Percentiles rank a stretch among this genome's conserved stretches.
phyloP scores from a whole-genome alignment of 2,113 vertebrate genomes.

The Dicerorhinus sumatrensis region DNA sequence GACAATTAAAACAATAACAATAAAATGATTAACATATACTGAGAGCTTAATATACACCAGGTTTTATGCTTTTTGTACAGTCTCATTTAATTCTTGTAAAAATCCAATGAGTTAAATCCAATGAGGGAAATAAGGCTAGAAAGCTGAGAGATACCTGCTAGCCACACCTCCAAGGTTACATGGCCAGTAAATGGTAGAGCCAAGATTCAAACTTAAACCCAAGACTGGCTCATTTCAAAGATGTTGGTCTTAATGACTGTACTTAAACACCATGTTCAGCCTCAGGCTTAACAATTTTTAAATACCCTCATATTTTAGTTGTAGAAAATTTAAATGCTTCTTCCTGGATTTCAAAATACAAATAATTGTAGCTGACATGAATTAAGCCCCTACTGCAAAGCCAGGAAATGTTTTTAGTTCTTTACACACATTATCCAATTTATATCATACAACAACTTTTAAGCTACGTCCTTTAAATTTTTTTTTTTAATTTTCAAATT shows the following conservation, averaged over 20 bases:
- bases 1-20: not conserved
- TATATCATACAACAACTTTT: not conserved
- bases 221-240: constrained; percentile 25
- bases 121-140: not conserved
- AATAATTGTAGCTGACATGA: not conserved
- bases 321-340: not conserved
- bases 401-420: not conserved
- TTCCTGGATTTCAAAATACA: constrained; percentile 49
- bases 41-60: not conserved
- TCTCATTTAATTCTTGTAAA: not conserved
- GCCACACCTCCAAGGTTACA: not conserved
- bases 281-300: not conserved
- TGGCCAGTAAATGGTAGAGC: not conserved
- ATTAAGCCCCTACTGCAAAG: not conserved
- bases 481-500: not conserved
- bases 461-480: not conserved
- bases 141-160: not conserved
- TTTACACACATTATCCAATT: not conserved
- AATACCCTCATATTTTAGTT: constrained; percentile 37
- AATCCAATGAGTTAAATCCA: not conserved
- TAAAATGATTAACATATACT: not conserved
- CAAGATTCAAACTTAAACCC: not conserved
- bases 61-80: not conserved
- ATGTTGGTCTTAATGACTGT: not conserved
- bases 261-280: not conserved